phyloP scores from a whole-genome alignment of 1,140 invertebrate genomes.

The Argopecten irradians region DNA sequence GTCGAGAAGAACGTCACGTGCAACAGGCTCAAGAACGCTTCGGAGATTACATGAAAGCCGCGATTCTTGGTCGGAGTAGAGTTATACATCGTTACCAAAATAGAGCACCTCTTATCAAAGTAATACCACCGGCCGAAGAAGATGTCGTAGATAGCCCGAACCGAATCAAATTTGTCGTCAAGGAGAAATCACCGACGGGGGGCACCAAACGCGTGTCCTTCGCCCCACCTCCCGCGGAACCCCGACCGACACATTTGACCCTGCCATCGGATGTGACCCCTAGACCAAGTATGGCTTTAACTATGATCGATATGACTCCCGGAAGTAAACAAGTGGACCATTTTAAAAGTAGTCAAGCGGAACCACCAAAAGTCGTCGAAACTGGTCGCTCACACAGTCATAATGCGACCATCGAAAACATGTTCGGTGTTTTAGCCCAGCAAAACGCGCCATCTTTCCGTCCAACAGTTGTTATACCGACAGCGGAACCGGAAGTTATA shows the following conservation, averaged over 20 bases:
- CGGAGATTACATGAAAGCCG: slow-evolving; percentile 56
- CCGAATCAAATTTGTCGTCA: slow-evolving; percentile 32
- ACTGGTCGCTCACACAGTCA: slow-evolving; percentile 27
- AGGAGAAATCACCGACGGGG: slow-evolving; percentile 9
- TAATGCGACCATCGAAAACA: slow-evolving; percentile 26
- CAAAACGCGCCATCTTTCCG: slow-evolving; percentile 63
- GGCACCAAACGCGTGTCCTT: not conserved
- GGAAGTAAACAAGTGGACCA: slow-evolving; percentile 30
- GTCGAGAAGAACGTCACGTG: slow-evolving; percentile 59
- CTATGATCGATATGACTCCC: slow-evolving; percentile 41
- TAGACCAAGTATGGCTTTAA: slow-evolving; percentile 36
- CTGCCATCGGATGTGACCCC: not conserved
- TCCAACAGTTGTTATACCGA: slow-evolving; percentile 57
- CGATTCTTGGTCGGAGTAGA: slow-evolving; percentile 58
- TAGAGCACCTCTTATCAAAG: slow-evolving; percentile 17
- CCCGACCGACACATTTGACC: not conserved
- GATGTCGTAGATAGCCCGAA: slow-evolving; percentile 31
- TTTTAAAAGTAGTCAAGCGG: slow-evolving; percentile 51
- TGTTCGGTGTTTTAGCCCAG: slow-evolving; percentile 62
- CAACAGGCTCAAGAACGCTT: slow-evolving; percentile 42
- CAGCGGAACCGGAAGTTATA: slow-evolving; percentile 43
- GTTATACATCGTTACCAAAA: slow-evolving; percentile 32
- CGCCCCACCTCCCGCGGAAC: not conserved
- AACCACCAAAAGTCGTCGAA: slow-evolving; percentile 55
- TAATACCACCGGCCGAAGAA: not conserved